Evolutionary conservation across 2,888 invertebrate species (phyloP).

Genomic region (Chaitophorus viminalis): DNA sequence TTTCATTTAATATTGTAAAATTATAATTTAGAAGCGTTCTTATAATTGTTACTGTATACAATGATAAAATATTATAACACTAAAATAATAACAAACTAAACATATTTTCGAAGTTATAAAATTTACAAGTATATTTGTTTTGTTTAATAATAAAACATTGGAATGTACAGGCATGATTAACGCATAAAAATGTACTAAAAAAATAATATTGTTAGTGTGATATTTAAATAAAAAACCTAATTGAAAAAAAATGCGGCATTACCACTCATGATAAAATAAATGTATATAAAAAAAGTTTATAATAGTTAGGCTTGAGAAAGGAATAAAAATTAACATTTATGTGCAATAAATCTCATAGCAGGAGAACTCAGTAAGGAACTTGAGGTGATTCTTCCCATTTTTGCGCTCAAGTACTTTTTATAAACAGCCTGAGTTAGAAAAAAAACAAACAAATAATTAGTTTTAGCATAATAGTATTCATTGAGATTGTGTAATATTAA

Average conservation of each 20-base stretch:
- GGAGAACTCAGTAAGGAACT: conserved; percentile 48
- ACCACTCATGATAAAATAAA: conserved; percentile 45
- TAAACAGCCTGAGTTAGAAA: conserved; percentile 70
- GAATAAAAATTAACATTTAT: conserved; percentile 18
- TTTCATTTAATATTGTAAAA: conserved; percentile 39
- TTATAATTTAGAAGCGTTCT: conserved; percentile 28
- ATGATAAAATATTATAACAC: conserved; percentile 46
- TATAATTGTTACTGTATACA: conserved; percentile 58
- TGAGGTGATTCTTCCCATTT: conserved; percentile 73
- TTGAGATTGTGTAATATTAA: too few relatives aligned
- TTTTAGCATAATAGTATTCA: too few relatives aligned
- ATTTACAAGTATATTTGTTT: conserved; percentile 40
- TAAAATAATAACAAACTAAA: conserved; percentile 47
- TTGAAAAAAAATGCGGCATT: conserved; percentile 24
- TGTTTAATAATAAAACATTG: conserved; percentile 32
- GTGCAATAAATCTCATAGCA: conserved; percentile 49
- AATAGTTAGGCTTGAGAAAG: conserved; percentile 4
- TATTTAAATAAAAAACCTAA: conserved; percentile 23
- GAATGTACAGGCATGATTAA: conserved; percentile 11
- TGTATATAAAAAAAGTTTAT: conserved; percentile 31
- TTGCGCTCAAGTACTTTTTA: conserved; percentile 74
- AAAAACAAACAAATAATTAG: conserved; percentile 13
- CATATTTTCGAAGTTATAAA: conserved; percentile 37
- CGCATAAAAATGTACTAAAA: not conserved
- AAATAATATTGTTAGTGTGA: conserved; percentile 26